Evolutionary conservation across 2,113 vertebrate genomes (phyloP).

Genomic region (Channa argus): DNA sequence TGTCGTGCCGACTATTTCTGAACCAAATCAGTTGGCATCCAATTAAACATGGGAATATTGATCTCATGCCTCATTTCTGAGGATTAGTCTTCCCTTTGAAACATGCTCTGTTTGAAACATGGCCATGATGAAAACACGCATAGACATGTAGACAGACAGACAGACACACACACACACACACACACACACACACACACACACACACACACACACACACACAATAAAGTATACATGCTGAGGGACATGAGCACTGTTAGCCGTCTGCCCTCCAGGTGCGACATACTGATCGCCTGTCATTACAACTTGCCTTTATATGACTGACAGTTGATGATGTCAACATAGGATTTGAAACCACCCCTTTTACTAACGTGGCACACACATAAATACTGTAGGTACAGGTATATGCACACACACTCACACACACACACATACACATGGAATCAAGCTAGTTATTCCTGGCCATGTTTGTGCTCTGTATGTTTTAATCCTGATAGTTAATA

Average conservation of each 20-base stretch:
- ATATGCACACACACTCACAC: not conserved
- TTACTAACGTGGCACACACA: constrained; percentile 9
- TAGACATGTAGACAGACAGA: not conserved
- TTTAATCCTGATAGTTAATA: constrained; percentile 87
- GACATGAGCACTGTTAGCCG: constrained; percentile 53
- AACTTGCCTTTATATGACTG: constrained; percentile 39
- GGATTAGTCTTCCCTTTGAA: constrained; percentile 78
- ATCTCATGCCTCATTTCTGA: constrained; percentile 80
- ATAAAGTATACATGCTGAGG: constrained; percentile 60
- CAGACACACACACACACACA: not conserved
- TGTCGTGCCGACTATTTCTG: constrained; percentile 63
- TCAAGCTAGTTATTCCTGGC: too few species aligned
- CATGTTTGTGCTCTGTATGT: constrained; percentile 61
- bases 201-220: not conserved
- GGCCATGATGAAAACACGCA: constrained; percentile 51
- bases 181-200: not conserved
- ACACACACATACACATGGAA: not conserved
- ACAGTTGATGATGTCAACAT: constrained; percentile 57
- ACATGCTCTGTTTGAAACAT: constrained; percentile 67
- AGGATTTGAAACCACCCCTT: constrained; percentile 55
- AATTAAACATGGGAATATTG: constrained; percentile 82
- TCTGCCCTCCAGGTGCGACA: constrained; percentile 68
- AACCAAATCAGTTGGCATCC: constrained; percentile 73
- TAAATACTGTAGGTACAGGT: constrained; percentile 4
- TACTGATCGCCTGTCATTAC: constrained; percentile 66